Percentiles rank a stretch among this genome's conserved stretches.
These are phyloP conservation scores for Notarius quadriscutis DNA, from an alignment of 2,113 vertebrate species.

Conservation along the genomic window DNA sequence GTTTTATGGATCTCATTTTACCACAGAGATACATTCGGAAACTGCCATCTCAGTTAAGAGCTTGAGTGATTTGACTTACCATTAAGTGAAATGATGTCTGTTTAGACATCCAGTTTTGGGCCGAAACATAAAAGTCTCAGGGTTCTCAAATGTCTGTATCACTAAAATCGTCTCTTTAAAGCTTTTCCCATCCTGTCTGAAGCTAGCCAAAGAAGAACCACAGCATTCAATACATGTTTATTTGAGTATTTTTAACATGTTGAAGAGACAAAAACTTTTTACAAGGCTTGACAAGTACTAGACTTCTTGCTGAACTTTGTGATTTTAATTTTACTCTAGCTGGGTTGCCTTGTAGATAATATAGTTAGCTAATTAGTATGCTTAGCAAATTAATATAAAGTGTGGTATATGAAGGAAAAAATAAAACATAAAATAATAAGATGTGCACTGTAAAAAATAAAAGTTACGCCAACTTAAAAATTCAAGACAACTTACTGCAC, in stretches of 20 bases:
- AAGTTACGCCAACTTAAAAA: too few relatives aligned
- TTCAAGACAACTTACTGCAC: too few relatives aligned
- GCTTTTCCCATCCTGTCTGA: conserved; percentile 32
- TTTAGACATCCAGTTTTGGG: conserved; percentile 40
- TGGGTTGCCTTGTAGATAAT: neutral
- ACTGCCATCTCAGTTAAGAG: conserved; percentile 68
- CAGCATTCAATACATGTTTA: neutral
- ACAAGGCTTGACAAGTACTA: neutral
- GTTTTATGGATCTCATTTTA: conserved; percentile 54
- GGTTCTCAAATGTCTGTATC: conserved; percentile 19
- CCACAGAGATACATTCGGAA: conserved; percentile 44
- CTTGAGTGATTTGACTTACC: conserved; percentile 61
- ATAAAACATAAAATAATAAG: neutral
- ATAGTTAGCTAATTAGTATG: neutral
- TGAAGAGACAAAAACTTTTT: neutral
- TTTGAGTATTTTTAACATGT: neutral
- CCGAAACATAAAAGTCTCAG: conserved; percentile 39
- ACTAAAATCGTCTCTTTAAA: neutral
- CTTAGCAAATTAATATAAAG: neutral
- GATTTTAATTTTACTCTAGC: neutral
- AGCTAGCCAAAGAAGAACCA: neutral
- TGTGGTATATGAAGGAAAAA: neutral
- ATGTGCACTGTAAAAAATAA: neutral
- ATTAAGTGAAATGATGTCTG: conserved; percentile 56
- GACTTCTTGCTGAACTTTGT: neutral